Conservation (phyloP, 2,797 vertebrate genomes). For the Scarus forsteni region DNA sequence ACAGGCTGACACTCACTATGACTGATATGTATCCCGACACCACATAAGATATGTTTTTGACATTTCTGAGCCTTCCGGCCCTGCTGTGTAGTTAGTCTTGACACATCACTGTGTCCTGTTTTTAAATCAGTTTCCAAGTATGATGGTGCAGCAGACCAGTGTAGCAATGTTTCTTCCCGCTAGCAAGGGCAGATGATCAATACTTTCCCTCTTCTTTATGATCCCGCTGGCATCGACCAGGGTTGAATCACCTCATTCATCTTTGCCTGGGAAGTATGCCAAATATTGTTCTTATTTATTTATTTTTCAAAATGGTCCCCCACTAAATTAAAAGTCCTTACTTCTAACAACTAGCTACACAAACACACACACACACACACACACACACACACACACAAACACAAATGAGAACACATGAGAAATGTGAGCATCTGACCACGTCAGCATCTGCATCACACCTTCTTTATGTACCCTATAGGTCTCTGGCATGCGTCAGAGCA, state of each 20-base stretch:
- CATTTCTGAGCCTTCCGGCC: conserved; percentile 12
- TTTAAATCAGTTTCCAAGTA: conserved; percentile 28
- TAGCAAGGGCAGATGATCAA: conserved; percentile 60
- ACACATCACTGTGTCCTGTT: conserved; percentile 31
- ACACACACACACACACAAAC: conserved; percentile 28
- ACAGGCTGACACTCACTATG: conserved; percentile 12
- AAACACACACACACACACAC: conserved; percentile 28
- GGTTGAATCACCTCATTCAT: conserved; percentile 59
- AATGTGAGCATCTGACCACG: conserved; percentile 29
- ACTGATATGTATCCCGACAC: neutral
- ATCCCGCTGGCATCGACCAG: conserved; percentile 50
- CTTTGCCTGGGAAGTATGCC: conserved; percentile 51
- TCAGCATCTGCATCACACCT: conserved; percentile 42
- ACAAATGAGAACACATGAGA: neutral
- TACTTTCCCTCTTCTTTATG: conserved; percentile 61
- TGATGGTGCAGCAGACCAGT: conserved; percentile 13
- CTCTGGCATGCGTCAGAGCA: conserved; percentile 15
- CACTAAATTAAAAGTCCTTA: conserved; percentile 34
- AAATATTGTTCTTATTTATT: conserved; percentile 48
- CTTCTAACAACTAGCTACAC: conserved; percentile 4
- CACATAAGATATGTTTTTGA: conserved; percentile 12
- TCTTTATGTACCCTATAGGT: conserved; percentile 21
- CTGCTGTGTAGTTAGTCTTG: conserved; percentile 35
- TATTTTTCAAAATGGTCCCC: conserved; percentile 36
- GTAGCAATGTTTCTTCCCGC: conserved; percentile 52